A percentile compares a stretch with the other conserved stretches of the same genome.
Conservation (phyloP, 1,140 invertebrate species). For the Calosoma granatense region DNA sequence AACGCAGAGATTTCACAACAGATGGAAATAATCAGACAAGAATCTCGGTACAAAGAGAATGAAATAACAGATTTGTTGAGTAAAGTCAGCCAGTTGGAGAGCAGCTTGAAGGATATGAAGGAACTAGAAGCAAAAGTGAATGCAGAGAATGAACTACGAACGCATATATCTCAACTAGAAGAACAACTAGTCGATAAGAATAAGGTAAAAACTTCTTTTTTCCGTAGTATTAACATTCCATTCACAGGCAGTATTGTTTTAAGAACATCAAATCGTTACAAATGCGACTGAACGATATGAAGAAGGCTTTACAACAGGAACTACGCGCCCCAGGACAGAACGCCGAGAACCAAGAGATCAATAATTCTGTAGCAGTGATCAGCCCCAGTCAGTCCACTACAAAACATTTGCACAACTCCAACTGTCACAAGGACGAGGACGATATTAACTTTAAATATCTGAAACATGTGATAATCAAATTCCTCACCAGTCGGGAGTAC, state of each 20-base stretch:
- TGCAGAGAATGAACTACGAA: conserved; percentile 46
- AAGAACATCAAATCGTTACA: conserved; percentile 82
- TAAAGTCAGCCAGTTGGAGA: conserved; percentile 38
- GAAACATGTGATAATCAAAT: conserved; percentile 87
- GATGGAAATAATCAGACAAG: conserved; percentile 59
- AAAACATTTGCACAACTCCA: conserved; percentile 41
- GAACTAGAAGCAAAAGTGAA: conserved; percentile 36
- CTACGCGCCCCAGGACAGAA: conserved; percentile 43
- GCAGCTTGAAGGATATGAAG: conserved; percentile 39
- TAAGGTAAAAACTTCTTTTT: conserved; percentile 49
- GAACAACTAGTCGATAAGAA: conserved; percentile 69
- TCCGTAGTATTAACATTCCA: not conserved
- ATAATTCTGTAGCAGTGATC: conserved; percentile 34
- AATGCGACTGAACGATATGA: conserved; percentile 76
- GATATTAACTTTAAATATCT: conserved; percentile 81
- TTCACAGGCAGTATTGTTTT: conserved; percentile 24
- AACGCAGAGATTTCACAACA: conserved; percentile 79
- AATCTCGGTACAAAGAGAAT: conserved; percentile 50
- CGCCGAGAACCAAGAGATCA: conserved; percentile 19
- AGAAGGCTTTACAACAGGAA: conserved; percentile 82
- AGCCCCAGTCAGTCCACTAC: conserved; percentile 40
- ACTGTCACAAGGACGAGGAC: conserved; percentile 44
- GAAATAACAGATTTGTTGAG: conserved; percentile 45
- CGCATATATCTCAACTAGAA: conserved; percentile 54
- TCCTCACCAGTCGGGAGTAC: conserved; percentile 77